Conservation (phyloP, 1,140 invertebrate species). For the Acromyrmex charruanus region DNA sequence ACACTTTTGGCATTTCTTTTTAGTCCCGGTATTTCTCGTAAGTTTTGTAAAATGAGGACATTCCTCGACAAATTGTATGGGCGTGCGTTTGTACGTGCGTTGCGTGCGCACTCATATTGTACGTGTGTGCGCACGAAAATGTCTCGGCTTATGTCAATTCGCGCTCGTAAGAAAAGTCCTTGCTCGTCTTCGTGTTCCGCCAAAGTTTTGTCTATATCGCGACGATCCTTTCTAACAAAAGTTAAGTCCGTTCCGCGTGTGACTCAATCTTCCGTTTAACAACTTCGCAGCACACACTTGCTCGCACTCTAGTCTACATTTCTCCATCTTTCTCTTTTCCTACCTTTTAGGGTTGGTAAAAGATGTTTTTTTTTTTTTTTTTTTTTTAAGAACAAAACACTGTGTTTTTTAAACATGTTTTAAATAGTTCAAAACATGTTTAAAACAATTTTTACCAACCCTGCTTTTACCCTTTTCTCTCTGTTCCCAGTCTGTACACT, state of each 20-base stretch:
- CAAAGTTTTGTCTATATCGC: neutral
- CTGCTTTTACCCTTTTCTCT: neutral
- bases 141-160: slow-evolving; percentile 1
- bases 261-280: slow-evolving; percentile 45
- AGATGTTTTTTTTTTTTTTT: no score
- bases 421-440: no score
- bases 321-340: slow-evolving; percentile 1
- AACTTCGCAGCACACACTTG: slow-evolving; percentile 24
- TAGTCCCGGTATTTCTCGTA: slow-evolving; percentile 67
- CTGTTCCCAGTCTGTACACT: slow-evolving; percentile 27
- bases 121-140: slow-evolving; percentile 22
- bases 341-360: no score
- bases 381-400: no score
- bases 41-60: slow-evolving; percentile 33
- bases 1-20: slow-evolving; percentile 79
- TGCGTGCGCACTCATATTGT: neutral
- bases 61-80: slow-evolving; percentile 31
- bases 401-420: no score
- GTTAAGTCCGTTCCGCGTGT: slow-evolving; percentile 34
- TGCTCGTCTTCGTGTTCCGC: slow-evolving; percentile 4
- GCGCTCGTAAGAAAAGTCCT: slow-evolving; percentile 26
- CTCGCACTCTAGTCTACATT: slow-evolving; percentile 10
- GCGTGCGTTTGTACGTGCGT: slow-evolving; percentile 30
- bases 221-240: slow-evolving; percentile 4
- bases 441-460: no score